Evolutionary conservation across 2,888 invertebrate genomes (phyloP).

Genomic region (Thera britannica): DNA sequence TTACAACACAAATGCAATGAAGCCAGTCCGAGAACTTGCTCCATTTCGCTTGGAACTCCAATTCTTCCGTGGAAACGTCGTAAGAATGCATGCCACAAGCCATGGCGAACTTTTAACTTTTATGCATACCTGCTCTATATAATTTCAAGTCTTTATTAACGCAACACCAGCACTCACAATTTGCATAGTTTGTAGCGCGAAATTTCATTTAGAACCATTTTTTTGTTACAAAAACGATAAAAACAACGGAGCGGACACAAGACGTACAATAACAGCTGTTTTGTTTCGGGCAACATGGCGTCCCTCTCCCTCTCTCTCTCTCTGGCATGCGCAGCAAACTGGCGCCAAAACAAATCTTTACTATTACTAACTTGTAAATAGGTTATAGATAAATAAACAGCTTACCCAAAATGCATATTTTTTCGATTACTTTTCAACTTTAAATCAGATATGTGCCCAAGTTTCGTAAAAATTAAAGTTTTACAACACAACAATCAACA

Average conservation of each 20-base stretch:
- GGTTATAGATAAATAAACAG: neutral
- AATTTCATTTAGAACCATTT: slow-evolving; percentile 51
- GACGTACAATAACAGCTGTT: slow-evolving; percentile 76
- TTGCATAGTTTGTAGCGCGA: slow-evolving; percentile 56
- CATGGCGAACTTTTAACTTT: slow-evolving; percentile 59
- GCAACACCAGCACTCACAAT: slow-evolving; percentile 48
- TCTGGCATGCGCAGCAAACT: slow-evolving; percentile 52
- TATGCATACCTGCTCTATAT: slow-evolving; percentile 52
- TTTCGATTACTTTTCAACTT: neutral
- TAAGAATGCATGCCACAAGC: slow-evolving; percentile 72
- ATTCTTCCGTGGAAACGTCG: slow-evolving; percentile 67
- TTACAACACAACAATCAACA: too few relatives aligned
- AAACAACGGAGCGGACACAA: slow-evolving; percentile 65
- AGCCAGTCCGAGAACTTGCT: slow-evolving; percentile 96
- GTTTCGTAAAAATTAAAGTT: neutral
- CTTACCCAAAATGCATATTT: slow-evolving; percentile 67
- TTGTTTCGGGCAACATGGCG: slow-evolving; percentile 71
- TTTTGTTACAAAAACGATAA: slow-evolving; percentile 58
- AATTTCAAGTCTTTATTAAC: slow-evolving; percentile 42
- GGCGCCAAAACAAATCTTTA: slow-evolving; percentile 74
- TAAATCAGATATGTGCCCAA: too few relatives aligned
- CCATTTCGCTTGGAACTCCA: slow-evolving; percentile 84
- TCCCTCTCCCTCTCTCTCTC: neutral
- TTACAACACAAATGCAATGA: slow-evolving; percentile 98
- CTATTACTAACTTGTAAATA: too few relatives aligned